Conservation (phyloP, 2,113 vertebrate species). For the Platysternon megacephalum region DNA sequence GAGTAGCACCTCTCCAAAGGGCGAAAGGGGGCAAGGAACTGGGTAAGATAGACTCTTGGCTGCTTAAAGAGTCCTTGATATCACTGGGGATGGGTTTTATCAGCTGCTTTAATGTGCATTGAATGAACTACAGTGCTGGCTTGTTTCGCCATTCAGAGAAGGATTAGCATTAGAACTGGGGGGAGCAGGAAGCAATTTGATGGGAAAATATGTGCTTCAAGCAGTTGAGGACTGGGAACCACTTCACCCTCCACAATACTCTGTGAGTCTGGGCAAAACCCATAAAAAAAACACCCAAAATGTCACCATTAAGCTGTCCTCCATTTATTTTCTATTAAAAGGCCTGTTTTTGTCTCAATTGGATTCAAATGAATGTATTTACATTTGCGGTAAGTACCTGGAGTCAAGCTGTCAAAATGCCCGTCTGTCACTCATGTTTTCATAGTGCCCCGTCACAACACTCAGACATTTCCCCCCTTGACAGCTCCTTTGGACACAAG, state of each 20-base stretch:
- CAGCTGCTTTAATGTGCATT: constrained; percentile 43
- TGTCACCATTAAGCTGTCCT: constrained; percentile 40
- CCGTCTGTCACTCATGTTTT: constrained; percentile 70
- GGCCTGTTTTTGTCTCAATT: constrained; percentile 23
- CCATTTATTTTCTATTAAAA: constrained; percentile 41
- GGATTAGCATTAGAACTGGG: constrained; percentile 16
- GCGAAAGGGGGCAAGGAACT: constrained; percentile 35
- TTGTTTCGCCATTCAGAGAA: background rate
- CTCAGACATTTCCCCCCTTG: background rate
- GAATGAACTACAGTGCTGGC: constrained; percentile 19
- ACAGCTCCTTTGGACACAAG: constrained; percentile 51
- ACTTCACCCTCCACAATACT: background rate
- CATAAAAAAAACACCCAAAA: background rate
- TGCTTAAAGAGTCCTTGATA: constrained; percentile 37
- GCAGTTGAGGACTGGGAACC: background rate
- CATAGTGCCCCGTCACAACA: constrained; percentile 57
- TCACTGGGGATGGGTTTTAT: constrained; percentile 42
- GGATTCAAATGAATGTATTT: constrained; percentile 73
- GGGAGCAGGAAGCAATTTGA: constrained; percentile 25
- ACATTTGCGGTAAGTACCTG: constrained; percentile 63
- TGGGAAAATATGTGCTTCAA: background rate
- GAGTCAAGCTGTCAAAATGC: constrained; percentile 69
- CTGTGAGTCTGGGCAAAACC: background rate
- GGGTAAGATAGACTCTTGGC: constrained; percentile 28
- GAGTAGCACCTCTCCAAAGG: background rate